Percentiles rank a stretch among this genome's conserved stretches.
Conservation (phyloP, 2,113 vertebrate genomes). For the cattle (Bos taurus) region DNA sequence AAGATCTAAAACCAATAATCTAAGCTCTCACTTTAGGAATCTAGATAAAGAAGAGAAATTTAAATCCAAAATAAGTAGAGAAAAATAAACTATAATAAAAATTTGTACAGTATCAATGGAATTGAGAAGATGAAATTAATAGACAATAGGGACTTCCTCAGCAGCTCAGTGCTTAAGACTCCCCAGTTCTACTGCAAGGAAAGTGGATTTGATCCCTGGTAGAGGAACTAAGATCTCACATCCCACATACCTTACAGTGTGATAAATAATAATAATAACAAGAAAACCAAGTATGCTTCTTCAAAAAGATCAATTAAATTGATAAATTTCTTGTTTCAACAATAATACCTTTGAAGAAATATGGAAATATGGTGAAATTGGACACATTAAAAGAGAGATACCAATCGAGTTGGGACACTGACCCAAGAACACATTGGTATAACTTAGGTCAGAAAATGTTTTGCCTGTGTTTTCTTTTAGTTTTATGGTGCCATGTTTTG, state of each 20-base stretch:
- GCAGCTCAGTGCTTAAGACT: not conserved
- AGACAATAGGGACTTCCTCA: not conserved
- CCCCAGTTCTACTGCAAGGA: not conserved
- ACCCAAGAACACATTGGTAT: not conserved
- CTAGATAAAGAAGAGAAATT: not conserved
- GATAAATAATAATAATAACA: not conserved
- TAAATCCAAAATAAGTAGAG: not conserved
- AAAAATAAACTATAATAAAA: not conserved
- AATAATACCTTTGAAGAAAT: not conserved
- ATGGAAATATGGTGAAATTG: not conserved
- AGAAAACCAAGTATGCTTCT: not conserved
- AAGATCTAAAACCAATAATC: not conserved
- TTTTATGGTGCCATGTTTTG: not conserved
- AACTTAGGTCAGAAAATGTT: not conserved
- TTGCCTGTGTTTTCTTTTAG: not conserved
- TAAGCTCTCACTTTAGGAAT: not conserved
- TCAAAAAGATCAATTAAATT: not conserved
- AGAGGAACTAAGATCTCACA: not conserved
- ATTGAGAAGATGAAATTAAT: not conserved
- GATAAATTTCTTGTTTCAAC: not conserved
- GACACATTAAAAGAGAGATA: not conserved
- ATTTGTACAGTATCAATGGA: not conserved
- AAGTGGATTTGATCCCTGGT: not conserved
- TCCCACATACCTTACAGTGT: not conserved
- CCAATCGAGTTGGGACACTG: not conserved